A percentile compares a stretch with the other conserved stretches of the same genome.
phyloP scores from a whole-genome alignment of 2,888 invertebrate species.

The Plagiodera versicolora region DNA sequence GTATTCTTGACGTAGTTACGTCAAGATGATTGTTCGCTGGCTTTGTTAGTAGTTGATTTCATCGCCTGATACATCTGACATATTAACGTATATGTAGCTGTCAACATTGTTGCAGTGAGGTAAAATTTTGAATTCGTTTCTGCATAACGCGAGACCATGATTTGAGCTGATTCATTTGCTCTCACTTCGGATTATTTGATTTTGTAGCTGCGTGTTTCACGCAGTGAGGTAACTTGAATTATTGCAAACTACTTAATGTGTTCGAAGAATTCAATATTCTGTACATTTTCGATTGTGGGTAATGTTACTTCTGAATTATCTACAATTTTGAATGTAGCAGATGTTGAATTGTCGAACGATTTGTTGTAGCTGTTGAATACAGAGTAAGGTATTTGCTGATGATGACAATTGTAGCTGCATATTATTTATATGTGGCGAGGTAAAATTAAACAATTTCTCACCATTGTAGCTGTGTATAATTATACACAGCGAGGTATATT shows the following conservation, averaged over 20 bases:
- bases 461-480: background rate
- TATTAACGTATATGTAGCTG: background rate
- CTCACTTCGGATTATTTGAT: background rate
- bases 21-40: background rate
- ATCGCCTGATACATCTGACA: background rate
- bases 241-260: background rate
- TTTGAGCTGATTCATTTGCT: background rate
- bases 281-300: background rate
- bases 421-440: slow-evolving; percentile 21
- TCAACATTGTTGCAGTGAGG: background rate
- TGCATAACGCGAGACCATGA: too few species aligned
- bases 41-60: background rate
- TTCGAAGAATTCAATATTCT: background rate
- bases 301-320: slow-evolving; percentile 8
- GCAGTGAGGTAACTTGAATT: slow-evolving; percentile 28
- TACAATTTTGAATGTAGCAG: background rate
- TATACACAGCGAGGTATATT: background rate
- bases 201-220: slow-evolving; percentile 26
- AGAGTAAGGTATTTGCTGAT: slow-evolving; percentile 18
- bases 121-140: background rate
- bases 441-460: slow-evolving; percentile 4
- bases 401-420: slow-evolving; percentile 17
- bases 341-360: background rate
- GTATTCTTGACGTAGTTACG: background rate
- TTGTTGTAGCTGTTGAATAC: slow-evolving; percentile 22